Percentiles rank a stretch among this genome's conserved stretches.
These are phyloP conservation scores for Limnephilus rhombicus DNA, from an alignment of 2,888 invertebrate genomes.

Conservation along the genomic window DNA sequence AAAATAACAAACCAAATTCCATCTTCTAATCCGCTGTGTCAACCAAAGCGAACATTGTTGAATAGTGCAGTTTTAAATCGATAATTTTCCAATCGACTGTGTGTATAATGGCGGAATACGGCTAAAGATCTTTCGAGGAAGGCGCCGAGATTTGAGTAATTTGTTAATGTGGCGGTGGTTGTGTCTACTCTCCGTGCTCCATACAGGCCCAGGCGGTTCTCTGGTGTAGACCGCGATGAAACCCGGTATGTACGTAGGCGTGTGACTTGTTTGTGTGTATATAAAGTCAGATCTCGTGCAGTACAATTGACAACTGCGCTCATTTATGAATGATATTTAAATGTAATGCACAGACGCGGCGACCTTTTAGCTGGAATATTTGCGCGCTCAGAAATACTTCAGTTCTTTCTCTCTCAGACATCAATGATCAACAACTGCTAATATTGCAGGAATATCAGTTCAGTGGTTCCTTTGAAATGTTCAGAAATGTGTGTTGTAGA, in stretches of 20 bases:
- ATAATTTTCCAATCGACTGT: slow-evolving; percentile 27
- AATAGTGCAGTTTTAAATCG: slow-evolving; percentile 34
- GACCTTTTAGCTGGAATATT: slow-evolving; percentile 38
- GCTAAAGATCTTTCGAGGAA: slow-evolving; percentile 49
- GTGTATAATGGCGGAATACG: slow-evolving; percentile 60
- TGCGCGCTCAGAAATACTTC: slow-evolving; percentile 28
- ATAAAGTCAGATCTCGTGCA: slow-evolving; percentile 46
- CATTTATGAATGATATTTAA: slow-evolving; percentile 53
- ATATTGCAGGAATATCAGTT: not conserved
- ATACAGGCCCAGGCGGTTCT: slow-evolving; percentile 44
- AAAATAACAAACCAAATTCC: slow-evolving; percentile 49
- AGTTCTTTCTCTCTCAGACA: not conserved
- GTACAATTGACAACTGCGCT: slow-evolving; percentile 51
- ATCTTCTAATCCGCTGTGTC: slow-evolving; percentile 19
- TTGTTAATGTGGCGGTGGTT: slow-evolving; percentile 57
- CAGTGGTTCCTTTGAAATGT: not conserved
- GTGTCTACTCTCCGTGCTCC: slow-evolving; percentile 44
- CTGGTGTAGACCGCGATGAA: slow-evolving; percentile 51
- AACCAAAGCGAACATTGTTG: slow-evolving; percentile 5
- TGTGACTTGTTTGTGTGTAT: slow-evolving; percentile 38
- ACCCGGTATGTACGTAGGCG: slow-evolving; percentile 55
- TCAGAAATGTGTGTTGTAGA: not conserved
- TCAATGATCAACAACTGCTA: not conserved
- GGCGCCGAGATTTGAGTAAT: slow-evolving; percentile 51
- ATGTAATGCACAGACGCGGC: slow-evolving; percentile 41